phyloP scores from a whole-genome alignment of 2,113 vertebrate genomes.

The Spea bombifrons region DNA sequence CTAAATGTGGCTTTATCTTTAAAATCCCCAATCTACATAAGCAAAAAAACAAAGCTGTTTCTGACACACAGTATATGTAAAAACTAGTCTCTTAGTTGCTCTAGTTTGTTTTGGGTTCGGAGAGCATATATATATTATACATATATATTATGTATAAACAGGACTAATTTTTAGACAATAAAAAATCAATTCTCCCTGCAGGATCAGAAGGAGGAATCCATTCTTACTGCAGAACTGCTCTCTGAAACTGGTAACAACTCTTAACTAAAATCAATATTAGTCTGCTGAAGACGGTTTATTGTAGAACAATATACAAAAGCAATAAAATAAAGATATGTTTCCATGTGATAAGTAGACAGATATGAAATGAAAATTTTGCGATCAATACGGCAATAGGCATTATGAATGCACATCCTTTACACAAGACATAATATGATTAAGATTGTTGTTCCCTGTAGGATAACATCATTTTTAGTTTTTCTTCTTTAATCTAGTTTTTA shows the following conservation, averaged over 20 bases:
- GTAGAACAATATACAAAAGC: conserved; percentile 8
- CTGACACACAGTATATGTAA: conserved; percentile 14
- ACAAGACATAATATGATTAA: no score
- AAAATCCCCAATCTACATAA: conserved; percentile 37
- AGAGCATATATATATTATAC: background rate
- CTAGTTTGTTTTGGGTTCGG: conserved; percentile 9
- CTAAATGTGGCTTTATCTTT: conserved; percentile 10
- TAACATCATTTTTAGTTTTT: no score
- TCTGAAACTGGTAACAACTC: conserved; percentile 33
- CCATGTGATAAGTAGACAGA: background rate
- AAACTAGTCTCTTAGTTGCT: conserved; percentile 19
- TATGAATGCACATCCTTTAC: no score
- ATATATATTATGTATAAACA: background rate
- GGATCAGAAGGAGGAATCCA: conserved; percentile 27
- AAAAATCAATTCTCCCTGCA: conserved; percentile 42
- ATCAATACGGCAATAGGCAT: background rate
- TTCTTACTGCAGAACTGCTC: conserved; percentile 6
- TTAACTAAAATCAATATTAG: conserved; percentile 35
- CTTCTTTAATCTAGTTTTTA: no score
- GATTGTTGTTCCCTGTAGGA: no score
- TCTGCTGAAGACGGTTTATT: conserved; percentile 25
- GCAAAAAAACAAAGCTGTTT: conserved; percentile 26
- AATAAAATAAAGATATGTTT: conserved; percentile 20
- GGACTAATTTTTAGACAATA: conserved; percentile 39
- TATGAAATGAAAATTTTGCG: background rate